These are phyloP conservation scores for Phataginus tetradactyla DNA, from an alignment of 2,797 vertebrate species.

Conservation along the genomic window DNA sequence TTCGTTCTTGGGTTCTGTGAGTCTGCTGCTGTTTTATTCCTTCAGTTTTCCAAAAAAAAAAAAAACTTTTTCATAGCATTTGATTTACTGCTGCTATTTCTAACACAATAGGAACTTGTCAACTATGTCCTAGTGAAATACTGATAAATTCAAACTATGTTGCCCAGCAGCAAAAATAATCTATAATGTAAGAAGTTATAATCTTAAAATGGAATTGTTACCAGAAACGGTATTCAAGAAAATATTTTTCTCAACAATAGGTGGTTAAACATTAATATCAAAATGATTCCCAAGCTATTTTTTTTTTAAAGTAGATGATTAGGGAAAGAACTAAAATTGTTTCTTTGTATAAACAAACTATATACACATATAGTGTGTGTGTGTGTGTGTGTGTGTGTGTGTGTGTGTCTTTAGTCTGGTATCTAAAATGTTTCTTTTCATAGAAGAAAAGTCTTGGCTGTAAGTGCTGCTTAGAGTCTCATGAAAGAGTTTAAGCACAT, in stretches of 20 bases:
- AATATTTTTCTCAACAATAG: neutral
- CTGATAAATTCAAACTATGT: neutral
- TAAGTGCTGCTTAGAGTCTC: neutral
- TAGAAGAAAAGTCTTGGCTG: neutral
- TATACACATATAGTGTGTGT: too few species aligned
- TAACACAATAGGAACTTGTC: neutral
- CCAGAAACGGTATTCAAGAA: neutral
- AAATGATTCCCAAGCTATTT: constrained; percentile 24
- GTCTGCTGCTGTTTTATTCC: too few species aligned
- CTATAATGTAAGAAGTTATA: neutral
- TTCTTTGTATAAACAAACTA: constrained; percentile 24
- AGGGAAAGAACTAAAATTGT: constrained; percentile 12
- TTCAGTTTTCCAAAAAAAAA: too few species aligned
- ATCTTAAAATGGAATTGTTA: neutral
- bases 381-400: too few species aligned
- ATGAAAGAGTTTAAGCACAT: neutral
- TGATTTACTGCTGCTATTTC: neutral
- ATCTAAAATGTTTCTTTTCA: constrained; percentile 42
- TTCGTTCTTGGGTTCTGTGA: too few species aligned
- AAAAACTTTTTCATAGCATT: neutral
- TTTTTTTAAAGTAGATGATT: neutral
- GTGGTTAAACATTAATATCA: neutral
- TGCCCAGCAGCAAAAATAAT: neutral
- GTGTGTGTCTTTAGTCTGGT: neutral
- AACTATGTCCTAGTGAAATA: constrained; percentile 3